A percentile compares a stretch with the other conserved stretches of the same genome.
Conservation (phyloP, 2,888 invertebrate genomes). For the Metallyticus violacea region DNA sequence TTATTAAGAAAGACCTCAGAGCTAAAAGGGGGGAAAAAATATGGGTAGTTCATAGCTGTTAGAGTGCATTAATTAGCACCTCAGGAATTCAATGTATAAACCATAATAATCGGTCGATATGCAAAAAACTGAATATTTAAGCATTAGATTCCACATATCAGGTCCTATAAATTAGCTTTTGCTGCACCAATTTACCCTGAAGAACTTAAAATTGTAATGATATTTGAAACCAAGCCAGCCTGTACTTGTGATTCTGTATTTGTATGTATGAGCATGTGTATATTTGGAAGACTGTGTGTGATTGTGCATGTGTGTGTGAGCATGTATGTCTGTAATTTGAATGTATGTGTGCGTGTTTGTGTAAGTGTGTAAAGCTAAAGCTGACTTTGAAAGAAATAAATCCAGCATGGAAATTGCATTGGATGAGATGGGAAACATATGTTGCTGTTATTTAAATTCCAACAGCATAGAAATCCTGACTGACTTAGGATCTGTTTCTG, state of each 20-base stretch:
- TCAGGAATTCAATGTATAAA: constrained; percentile 20
- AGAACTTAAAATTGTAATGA: neutral
- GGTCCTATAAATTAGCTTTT: constrained; percentile 22
- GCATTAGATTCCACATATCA: constrained; percentile 30
- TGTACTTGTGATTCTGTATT: constrained; percentile 18
- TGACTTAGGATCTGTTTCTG: constrained; percentile 27
- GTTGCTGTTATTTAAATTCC: neutral
- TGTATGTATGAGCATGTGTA: neutral
- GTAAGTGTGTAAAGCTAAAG: neutral
- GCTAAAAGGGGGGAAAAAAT: neutral
- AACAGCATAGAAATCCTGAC: constrained; percentile 20
- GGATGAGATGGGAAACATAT: neutral
- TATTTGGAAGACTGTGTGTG: neutral
- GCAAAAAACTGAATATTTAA: neutral
- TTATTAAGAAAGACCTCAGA: neutral
- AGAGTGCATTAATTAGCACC: constrained; percentile 25
- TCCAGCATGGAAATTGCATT: neutral
- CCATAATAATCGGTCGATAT: constrained; percentile 8
- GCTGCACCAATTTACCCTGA: constrained; percentile 14
- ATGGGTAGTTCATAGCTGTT: constrained; percentile 12
- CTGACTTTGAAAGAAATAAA: neutral
- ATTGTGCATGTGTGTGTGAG: neutral
- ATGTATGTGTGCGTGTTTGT: neutral
- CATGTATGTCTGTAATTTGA: no score
- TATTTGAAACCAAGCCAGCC: constrained; percentile 7